Evolutionary conservation across 2,797 vertebrate species (phyloP).

Genomic region (Dryobates pubescens): DNA sequence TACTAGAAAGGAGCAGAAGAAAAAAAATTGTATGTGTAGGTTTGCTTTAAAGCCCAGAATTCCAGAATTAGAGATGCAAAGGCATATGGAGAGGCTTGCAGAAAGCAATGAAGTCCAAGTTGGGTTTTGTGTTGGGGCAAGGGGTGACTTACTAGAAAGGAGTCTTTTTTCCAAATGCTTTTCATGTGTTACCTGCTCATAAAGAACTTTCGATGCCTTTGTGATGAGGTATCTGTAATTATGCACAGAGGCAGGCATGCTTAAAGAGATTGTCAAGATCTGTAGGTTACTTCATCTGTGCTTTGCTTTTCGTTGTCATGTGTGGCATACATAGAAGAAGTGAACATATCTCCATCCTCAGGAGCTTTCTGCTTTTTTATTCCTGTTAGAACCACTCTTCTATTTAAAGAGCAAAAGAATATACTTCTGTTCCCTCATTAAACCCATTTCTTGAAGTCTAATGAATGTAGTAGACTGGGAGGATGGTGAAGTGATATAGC

Average conservation of each 20-base stretch:
- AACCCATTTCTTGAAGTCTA: neutral
- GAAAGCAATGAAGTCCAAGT: neutral
- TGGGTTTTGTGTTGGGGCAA: neutral
- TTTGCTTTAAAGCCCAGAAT: neutral
- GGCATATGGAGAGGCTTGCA: neutral
- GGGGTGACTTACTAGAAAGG: neutral
- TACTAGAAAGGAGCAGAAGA: neutral
- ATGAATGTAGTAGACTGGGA: accelerated
- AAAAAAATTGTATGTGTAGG: neutral
- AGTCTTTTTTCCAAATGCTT: neutral
- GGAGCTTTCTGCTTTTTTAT: neutral
- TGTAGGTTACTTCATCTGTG: neutral
- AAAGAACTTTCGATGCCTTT: neutral
- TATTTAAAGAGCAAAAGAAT: neutral
- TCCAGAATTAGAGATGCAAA: neutral
- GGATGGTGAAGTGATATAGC: neutral
- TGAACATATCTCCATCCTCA: neutral
- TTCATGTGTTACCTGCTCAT: neutral
- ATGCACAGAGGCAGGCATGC: neutral
- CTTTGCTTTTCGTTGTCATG: neutral
- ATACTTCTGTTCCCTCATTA: neutral
- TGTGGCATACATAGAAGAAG: neutral
- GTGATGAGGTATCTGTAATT: neutral
- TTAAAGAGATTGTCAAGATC: neutral
- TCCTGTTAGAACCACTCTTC: neutral